These are phyloP conservation scores for Patiria miniata DNA, from an alignment of 35 echinoderm and acorn worm species.

Conservation along the genomic window DNA sequence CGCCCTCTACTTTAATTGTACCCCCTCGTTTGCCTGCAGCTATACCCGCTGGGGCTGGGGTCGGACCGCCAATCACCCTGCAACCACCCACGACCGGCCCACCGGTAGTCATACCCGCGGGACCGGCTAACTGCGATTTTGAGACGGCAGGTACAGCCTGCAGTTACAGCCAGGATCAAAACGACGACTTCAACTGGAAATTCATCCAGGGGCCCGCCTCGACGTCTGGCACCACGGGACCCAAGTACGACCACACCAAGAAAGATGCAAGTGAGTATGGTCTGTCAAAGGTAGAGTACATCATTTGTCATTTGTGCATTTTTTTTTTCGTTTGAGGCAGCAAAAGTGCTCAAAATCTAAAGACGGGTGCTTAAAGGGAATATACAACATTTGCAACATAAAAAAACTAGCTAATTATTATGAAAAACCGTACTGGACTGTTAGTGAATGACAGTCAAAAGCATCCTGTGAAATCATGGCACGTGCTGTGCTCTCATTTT, in stretches of 20 bases:
- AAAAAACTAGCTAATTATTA: too few relatives aligned
- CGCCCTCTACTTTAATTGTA: too few relatives aligned
- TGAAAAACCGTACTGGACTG: too few relatives aligned
- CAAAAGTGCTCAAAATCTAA: too few relatives aligned
- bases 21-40: not conserved
- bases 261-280: conserved; percentile 22
- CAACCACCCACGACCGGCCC: conserved; percentile 30
- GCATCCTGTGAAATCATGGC: too few relatives aligned
- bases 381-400: too few relatives aligned
- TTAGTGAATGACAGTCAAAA: too few relatives aligned
- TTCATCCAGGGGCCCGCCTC: conserved; percentile 45
- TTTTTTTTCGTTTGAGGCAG: too few relatives aligned
- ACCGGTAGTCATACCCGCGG: conserved; percentile 44
- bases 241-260: conserved; percentile 57
- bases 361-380: too few relatives aligned
- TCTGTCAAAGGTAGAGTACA: too few relatives aligned
- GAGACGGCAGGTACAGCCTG: conserved; percentile 50
- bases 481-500: too few relatives aligned
- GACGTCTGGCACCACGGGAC: conserved; percentile 38
- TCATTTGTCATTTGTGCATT: too few relatives aligned
- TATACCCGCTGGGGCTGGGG: conserved; percentile 24
- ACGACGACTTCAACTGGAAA: conserved; percentile 72
- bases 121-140: conserved; percentile 84
- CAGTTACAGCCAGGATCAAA: conserved; percentile 53
- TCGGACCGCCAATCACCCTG: conserved; percentile 3